Evolutionary conservation across 2,113 vertebrate genomes (phyloP).

Genomic region (Sphaerodactylus townsendi): DNA sequence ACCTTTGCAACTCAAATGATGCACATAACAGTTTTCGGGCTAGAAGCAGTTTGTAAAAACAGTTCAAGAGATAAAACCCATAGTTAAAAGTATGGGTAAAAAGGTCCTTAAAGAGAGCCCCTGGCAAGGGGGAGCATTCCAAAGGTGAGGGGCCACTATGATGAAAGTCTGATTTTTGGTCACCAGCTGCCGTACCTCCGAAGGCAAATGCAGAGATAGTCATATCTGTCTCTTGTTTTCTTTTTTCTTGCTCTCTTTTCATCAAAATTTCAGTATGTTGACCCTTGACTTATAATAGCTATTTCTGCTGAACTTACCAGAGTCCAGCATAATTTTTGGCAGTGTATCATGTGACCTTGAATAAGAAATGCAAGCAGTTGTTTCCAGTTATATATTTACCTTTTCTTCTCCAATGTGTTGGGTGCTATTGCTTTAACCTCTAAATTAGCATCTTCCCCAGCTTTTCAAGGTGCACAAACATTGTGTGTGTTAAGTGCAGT

Average conservation of each 20-base stretch:
- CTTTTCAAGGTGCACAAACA: background rate
- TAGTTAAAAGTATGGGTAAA: no score
- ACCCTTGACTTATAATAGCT: background rate
- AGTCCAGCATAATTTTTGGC: background rate
- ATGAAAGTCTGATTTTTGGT: no score
- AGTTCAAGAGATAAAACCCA: no score
- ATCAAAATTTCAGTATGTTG: background rate
- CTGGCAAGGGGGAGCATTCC: no score
- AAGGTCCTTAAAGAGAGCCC: no score
- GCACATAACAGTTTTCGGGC: background rate
- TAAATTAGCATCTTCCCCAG: background rate
- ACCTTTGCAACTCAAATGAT: background rate
- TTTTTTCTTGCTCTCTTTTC: background rate
- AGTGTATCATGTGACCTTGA: background rate
- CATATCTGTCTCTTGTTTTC: background rate
- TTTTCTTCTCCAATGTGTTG: background rate
- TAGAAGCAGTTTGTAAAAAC: no score
- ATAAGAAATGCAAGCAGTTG: constrained; percentile 1
- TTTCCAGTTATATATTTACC: background rate
- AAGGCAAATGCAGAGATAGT: background rate
- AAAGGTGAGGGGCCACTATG: no score
- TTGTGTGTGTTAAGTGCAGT: no score
- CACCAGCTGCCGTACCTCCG: no score
- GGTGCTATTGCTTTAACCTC: background rate
- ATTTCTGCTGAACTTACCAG: background rate